Evolutionary conservation across 2,888 invertebrate genomes (phyloP), one percentile per base, ranked within the genome.

Genomic region (Leptogaster cylindrica): DNA sequence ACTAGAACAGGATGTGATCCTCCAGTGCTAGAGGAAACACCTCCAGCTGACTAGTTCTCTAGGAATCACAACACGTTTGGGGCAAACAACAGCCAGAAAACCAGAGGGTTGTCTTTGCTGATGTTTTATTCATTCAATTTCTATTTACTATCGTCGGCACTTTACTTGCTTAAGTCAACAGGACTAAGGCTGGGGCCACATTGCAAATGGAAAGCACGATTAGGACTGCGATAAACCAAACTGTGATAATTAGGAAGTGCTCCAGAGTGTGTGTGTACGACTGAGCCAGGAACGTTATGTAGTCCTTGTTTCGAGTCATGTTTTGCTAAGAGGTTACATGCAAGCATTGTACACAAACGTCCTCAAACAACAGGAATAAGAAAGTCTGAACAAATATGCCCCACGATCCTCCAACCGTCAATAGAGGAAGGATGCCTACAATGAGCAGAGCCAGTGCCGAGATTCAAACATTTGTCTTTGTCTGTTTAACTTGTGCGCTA

Each of bases 71-170:
- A 44, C 61, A 61, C 61, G 61, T 61, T 39, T 44, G 25, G 25
- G 27, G 8, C n/a, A 25, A 27, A 23, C 44, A n/a, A 23, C 18
- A n/a, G 14, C n/a, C 27, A 41, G 51, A 25, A 28, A 14, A 14
- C 2, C 12, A 14, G 28, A 20, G 44, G 27, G 41, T 27, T 61
- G 61, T 41, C 44, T 44, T 28, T 18, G 20, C 44, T 48, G 31
- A 64, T 64, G 48, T 64, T 64, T 64, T 48, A 64, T 64, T 64
- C 64, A 64, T 64, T 48, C 64, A 48, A 64, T 48, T 64, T 64
- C 48, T 64, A 48, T 64, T 48, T 64, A 64, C 48, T 48, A 64
- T 23, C 41, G 61, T 64, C 64, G 64, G 48, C 64, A 64, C 64
- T 64, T 48, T 64, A 64, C 48, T 64, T 64, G 64, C 44, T 48